Evolutionary conservation across 2,113 vertebrate species (phyloP).

Genomic region (Camelus dromedarius): DNA sequence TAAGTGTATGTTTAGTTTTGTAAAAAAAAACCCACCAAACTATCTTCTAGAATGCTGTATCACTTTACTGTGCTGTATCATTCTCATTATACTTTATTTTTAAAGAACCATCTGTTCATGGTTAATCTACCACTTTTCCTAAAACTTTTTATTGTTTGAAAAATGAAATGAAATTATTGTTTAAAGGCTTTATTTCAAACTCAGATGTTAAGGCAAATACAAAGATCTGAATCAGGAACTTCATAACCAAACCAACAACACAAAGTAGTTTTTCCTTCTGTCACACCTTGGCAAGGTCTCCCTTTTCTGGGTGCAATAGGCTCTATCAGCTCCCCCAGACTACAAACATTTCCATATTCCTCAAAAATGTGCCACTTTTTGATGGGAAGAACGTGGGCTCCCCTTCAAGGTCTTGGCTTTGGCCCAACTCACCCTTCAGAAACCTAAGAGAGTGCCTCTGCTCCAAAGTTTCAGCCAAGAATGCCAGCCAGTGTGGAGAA

Average conservation of each 20-base stretch:
- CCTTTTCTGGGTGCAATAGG: neutral
- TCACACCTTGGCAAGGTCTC: constrained; percentile 9
- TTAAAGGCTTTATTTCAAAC: constrained; percentile 60
- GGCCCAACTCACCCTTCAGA: constrained; percentile 35
- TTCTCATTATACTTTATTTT: constrained; percentile 44
- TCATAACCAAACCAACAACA: constrained; percentile 44
- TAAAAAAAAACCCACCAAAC: neutral
- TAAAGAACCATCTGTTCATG: neutral
- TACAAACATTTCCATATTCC: neutral
- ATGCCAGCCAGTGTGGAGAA: neutral
- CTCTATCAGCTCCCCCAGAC: neutral
- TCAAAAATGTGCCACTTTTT: neutral
- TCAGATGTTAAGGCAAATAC: constrained; percentile 53
- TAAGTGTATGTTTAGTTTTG: neutral
- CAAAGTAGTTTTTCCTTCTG: constrained; percentile 56
- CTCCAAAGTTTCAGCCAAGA: neutral
- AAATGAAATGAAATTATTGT: constrained; percentile 51
- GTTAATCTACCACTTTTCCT: constrained; percentile 38
- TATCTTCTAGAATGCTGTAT: constrained; percentile 2
- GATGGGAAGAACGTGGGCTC: neutral
- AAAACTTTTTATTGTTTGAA: constrained; percentile 58
- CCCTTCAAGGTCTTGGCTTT: neutral
- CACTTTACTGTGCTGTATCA: neutral
- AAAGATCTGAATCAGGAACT: constrained; percentile 50
- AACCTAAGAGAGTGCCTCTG: neutral